phyloP scores from a whole-genome alignment of 1,140 invertebrate species.

The Drosophila pachea region DNA sequence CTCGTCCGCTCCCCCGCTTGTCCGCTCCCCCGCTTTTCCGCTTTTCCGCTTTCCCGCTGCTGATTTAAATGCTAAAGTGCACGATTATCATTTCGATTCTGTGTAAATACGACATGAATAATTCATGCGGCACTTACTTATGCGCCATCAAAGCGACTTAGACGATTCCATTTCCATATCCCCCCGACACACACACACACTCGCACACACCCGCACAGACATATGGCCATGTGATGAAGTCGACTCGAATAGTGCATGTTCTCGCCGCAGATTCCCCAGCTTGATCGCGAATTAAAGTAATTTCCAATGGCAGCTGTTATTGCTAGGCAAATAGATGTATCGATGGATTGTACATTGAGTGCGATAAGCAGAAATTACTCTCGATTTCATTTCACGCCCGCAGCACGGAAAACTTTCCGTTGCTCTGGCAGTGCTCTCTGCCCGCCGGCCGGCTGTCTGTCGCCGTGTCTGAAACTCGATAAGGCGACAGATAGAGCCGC shows the following conservation, averaged over 20 bases:
- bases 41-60: background rate
- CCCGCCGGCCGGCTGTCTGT: background rate
- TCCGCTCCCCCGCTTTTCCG: slow-evolving; percentile 1
- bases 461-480: slow-evolving; percentile 63
- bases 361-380: slow-evolving; percentile 74
- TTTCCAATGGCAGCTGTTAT: slow-evolving; percentile 67
- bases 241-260: slow-evolving; percentile 49
- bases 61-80: slow-evolving; percentile 77
- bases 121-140: slow-evolving; percentile 72
- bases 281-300: slow-evolving; percentile 74
- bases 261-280: too few species aligned
- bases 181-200: too few species aligned
- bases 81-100: slow-evolving; percentile 77
- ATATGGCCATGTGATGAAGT: slow-evolving; percentile 63
- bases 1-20: background rate
- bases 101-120: slow-evolving; percentile 72
- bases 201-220: background rate
- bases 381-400: slow-evolving; percentile 77
- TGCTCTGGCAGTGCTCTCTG: slow-evolving; percentile 37
- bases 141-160: slow-evolving; percentile 73
- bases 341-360: slow-evolving; percentile 22
- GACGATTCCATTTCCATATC: slow-evolving; percentile 41
- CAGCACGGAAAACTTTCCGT: slow-evolving; percentile 66
- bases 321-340: slow-evolving; percentile 37
- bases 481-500: slow-evolving; percentile 52